phyloP scores from a whole-genome alignment of 2,888 invertebrate species.

The Ypsolopha sequella region DNA sequence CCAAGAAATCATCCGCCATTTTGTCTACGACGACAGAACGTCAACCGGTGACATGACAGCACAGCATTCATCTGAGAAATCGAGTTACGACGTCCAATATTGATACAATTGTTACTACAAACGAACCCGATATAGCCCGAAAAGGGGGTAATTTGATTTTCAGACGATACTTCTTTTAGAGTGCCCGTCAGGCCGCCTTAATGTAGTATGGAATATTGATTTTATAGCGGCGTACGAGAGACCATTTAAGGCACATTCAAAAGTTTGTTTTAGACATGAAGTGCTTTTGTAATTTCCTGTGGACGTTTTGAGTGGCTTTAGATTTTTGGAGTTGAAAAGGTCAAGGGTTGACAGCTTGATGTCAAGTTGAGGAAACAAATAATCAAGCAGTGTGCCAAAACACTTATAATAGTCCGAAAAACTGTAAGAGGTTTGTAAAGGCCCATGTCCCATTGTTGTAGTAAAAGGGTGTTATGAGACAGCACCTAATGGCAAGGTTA shows the following conservation, averaged over 20 bases:
- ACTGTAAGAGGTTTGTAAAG: no score
- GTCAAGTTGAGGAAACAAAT: no score
- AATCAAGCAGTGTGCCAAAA: no score
- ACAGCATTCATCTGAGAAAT: constrained; percentile 37
- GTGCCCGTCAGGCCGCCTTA: background rate
- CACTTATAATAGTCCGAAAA: no score
- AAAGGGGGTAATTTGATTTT: constrained; percentile 42
- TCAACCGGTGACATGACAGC: constrained; percentile 30
- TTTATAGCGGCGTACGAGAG: background rate
- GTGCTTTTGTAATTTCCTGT: no score
- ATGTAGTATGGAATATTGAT: no score
- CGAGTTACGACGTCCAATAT: constrained; percentile 58
- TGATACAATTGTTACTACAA: constrained; percentile 59
- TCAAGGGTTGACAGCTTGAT: no score
- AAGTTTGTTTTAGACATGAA: constrained; percentile 4
- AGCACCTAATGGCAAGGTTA: no score
- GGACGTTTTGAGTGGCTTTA: no score
- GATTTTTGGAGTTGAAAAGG: no score
- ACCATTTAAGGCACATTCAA: constrained; percentile 3
- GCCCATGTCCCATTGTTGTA: no score
- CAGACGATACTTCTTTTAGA: constrained; percentile 22
- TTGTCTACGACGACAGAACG: constrained; percentile 17
- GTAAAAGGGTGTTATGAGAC: no score
- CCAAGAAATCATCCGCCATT: constrained; percentile 18
- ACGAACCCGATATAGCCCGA: constrained; percentile 40